phyloP scores from a whole-genome alignment of 2,113 vertebrate species.

The Sylvia atricapilla region DNA sequence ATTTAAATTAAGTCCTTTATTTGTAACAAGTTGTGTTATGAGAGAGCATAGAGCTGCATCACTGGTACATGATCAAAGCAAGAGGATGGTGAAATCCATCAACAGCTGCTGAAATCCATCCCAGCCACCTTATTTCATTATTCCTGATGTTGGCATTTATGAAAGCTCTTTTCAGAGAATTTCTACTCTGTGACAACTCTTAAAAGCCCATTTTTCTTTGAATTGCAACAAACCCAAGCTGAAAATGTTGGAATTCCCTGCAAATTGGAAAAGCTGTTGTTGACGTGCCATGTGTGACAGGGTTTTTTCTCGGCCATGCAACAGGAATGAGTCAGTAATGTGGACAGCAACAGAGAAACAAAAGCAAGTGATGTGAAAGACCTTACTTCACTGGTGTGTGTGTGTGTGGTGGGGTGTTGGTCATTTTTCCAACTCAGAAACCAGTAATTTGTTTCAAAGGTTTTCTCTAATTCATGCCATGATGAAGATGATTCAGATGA shows the following conservation, averaged over 20 bases:
- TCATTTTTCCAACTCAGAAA: not conserved
- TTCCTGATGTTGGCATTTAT: not conserved
- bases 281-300: not conserved
- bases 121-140: not conserved
- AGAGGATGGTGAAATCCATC: not conserved
- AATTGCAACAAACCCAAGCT: not conserved
- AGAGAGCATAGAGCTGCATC: not conserved
- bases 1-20: not conserved
- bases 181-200: not conserved
- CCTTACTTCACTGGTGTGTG: not conserved
- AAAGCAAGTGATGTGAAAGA: not conserved
- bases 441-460: conserved; percentile 19
- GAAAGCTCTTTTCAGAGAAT: not conserved
- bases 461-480: conserved; percentile 24
- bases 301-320: not conserved
- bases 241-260: not conserved
- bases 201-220: not conserved
- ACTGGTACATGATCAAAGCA: not conserved
- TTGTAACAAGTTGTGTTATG: not conserved
- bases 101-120: not conserved
- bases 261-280: not conserved
- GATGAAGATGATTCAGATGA: conserved; percentile 13
- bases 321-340: not conserved
- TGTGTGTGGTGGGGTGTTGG: not conserved
- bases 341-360: not conserved